Percentiles rank a stretch among this genome's conserved stretches.
These are phyloP conservation scores for Lepilemur septentrionalis DNA, from an alignment of 2,797 vertebrate genomes.

Conservation along the genomic window DNA sequence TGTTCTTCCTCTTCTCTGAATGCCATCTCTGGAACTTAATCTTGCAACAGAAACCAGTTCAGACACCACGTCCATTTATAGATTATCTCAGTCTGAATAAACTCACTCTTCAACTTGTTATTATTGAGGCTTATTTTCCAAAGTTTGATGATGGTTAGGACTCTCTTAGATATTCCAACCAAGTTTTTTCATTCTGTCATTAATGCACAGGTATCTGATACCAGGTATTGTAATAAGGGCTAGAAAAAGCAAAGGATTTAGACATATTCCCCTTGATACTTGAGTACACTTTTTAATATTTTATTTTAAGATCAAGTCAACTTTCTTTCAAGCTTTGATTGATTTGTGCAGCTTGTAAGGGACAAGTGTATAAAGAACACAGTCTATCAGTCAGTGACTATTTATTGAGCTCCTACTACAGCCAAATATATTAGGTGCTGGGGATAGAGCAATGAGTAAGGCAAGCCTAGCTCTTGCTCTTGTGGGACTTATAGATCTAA, in stretches of 20 bases:
- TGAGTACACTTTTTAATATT: neutral
- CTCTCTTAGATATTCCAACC: neutral
- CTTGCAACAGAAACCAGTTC: neutral
- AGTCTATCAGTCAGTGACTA: neutral
- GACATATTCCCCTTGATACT: neutral
- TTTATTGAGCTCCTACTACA: neutral
- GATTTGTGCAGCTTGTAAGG: neutral
- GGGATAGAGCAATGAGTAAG: neutral
- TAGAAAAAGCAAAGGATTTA: neutral
- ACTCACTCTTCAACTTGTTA: neutral
- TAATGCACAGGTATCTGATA: neutral
- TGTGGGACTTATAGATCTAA: neutral
- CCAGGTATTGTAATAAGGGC: neutral
- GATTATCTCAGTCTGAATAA: neutral
- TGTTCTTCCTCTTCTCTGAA: neutral
- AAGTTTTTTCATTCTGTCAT: neutral
- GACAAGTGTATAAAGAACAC: neutral
- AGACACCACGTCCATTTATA: neutral
- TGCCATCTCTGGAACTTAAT: neutral
- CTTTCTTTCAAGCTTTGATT: conserved; percentile 32
- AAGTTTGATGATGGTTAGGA: neutral
- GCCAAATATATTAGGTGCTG: neutral
- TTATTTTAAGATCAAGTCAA: neutral
- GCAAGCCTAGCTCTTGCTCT: neutral
- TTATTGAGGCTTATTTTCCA: neutral